Conservation (phyloP, 2,113 vertebrate genomes). For the Vulpes vulpes region DNA sequence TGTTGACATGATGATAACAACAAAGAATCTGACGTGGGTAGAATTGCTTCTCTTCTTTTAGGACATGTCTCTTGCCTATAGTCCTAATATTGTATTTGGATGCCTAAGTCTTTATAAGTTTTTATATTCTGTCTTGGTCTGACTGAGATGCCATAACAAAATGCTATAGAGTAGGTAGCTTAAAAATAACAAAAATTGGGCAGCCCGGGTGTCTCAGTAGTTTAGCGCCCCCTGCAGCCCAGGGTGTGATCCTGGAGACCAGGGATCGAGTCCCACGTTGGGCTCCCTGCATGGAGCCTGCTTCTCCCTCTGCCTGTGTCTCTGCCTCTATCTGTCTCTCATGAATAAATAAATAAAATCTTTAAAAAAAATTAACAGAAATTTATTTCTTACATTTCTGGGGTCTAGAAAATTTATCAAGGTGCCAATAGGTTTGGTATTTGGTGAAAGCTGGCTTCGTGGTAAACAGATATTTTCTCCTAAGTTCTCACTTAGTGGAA, state of each 20-base stretch:
- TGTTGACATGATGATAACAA: neutral
- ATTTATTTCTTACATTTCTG: neutral
- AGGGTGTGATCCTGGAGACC: too few species aligned
- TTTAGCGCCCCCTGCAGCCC: too few species aligned
- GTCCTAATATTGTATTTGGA: neutral
- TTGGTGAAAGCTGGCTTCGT: neutral
- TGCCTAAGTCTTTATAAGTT: neutral
- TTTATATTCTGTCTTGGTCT: neutral
- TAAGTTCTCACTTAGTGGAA: neutral
- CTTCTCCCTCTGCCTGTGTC: too few species aligned
- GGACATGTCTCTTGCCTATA: accelerated
- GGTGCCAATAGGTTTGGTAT: neutral
- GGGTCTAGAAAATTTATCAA: neutral
- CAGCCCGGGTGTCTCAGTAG: too few species aligned
- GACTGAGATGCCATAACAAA: neutral
- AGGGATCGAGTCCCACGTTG: too few species aligned
- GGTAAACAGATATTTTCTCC: neutral
- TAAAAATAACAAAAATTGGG: neutral
- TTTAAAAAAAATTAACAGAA: neutral
- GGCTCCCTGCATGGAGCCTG: too few species aligned
- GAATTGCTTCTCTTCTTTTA: neutral
- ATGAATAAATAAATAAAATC: too few species aligned
- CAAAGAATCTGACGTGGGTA: neutral
- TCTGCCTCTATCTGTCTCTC: too few species aligned
- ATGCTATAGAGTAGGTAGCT: neutral